Conservation (phyloP, 2,888 invertebrate species). For the Nomada ruficornis region DNA sequence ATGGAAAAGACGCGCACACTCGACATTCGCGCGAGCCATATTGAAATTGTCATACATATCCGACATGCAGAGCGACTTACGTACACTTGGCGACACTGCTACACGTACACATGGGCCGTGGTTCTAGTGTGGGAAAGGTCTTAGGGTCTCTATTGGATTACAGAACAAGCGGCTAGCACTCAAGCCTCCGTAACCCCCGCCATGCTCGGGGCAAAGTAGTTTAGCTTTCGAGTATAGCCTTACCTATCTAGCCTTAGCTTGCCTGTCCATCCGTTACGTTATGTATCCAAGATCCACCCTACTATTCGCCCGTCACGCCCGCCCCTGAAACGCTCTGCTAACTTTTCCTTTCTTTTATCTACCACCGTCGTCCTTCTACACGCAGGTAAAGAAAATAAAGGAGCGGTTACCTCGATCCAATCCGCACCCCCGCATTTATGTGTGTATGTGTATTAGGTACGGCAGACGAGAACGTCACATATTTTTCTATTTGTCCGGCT, state of each 20-base stretch:
- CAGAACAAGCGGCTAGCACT: slow-evolving; percentile 79
- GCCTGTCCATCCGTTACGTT: slow-evolving; percentile 77
- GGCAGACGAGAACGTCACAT: background rate
- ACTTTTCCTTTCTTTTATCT: slow-evolving; percentile 20
- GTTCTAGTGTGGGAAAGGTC: slow-evolving; percentile 70
- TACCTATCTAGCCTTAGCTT: slow-evolving; percentile 75
- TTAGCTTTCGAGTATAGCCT: slow-evolving; percentile 76
- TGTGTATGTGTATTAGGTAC: slow-evolving; percentile 32
- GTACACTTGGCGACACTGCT: slow-evolving; percentile 51
- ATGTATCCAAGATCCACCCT: slow-evolving; percentile 73
- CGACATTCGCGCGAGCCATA: slow-evolving; percentile 62
- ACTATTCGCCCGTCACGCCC: slow-evolving; percentile 21
- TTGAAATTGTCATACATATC: slow-evolving; percentile 75
- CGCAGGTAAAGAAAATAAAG: slow-evolving; percentile 71
- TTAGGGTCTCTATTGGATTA: slow-evolving; percentile 79
- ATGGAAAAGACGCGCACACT: slow-evolving; percentile 39
- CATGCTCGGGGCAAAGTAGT: slow-evolving; percentile 76
- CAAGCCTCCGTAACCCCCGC: slow-evolving; percentile 73
- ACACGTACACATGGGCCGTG: slow-evolving; percentile 63
- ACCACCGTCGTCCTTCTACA: background rate
- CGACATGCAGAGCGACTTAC: slow-evolving; percentile 47
- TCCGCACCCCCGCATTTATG: slow-evolving; percentile 57
- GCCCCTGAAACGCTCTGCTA: background rate
- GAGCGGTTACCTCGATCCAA: slow-evolving; percentile 61
- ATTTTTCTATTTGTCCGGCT: slow-evolving; percentile 32